phyloP scores from a whole-genome alignment of 2,888 invertebrate species.

The Bombylius major region DNA sequence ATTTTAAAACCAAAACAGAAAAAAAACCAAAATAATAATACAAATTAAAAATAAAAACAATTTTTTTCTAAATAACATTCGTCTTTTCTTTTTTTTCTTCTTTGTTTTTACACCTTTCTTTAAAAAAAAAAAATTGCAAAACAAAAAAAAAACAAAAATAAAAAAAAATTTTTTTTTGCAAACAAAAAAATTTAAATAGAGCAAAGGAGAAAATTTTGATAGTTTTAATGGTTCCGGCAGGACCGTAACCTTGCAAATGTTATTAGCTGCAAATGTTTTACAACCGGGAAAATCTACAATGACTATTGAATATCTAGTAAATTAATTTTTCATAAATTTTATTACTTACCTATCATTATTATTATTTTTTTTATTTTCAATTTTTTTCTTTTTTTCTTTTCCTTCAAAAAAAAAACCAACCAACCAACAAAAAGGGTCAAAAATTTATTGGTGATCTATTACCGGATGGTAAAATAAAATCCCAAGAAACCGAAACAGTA shows the following conservation, averaged over 20 bases:
- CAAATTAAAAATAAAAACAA: not conserved
- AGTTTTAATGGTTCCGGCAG: slow-evolving; percentile 41
- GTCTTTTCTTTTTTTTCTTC: too few relatives aligned
- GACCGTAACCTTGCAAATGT: slow-evolving; percentile 73
- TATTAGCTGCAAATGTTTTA: slow-evolving; percentile 71
- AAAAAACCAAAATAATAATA: too few relatives aligned
- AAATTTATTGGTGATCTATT: slow-evolving; percentile 79
- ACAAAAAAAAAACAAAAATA: too few relatives aligned
- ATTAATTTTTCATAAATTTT: slow-evolving; percentile 12
- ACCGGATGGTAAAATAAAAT: slow-evolving; percentile 76
- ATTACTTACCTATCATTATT: not conserved
- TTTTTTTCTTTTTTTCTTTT: not conserved
- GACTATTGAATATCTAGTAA: slow-evolving; percentile 82
- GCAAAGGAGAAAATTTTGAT: slow-evolving; percentile 31
- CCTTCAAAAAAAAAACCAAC: not conserved
- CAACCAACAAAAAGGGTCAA: slow-evolving; percentile 51
- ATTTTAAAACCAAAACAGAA: too few relatives aligned
- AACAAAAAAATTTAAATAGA: slow-evolving; percentile 4
- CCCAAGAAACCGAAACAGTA: slow-evolving; percentile 75
- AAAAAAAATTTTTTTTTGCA: not conserved
- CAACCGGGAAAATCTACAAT: slow-evolving; percentile 72
- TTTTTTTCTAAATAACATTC: slow-evolving; percentile 44
- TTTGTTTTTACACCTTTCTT: too few relatives aligned
- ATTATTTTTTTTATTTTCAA: too few relatives aligned
- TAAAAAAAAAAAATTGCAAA: slow-evolving; percentile 12